Evolutionary conservation across 2,888 invertebrate species (phyloP).

Genomic region (Rhamphomyia laevipes): DNA sequence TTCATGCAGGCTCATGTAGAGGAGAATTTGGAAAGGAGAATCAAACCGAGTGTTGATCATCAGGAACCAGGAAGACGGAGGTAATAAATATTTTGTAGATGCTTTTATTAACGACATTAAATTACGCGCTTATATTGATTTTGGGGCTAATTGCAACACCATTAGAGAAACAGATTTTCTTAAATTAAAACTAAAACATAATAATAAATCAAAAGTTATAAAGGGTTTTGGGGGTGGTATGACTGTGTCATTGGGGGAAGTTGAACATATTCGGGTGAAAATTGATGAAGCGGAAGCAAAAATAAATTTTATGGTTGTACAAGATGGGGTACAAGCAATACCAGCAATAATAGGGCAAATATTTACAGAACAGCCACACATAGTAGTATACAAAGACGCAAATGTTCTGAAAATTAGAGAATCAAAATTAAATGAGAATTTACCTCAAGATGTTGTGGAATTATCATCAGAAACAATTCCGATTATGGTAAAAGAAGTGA

Average conservation of each 20-base stretch:
- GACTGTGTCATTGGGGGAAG: neutral
- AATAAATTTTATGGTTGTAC: conserved; percentile 5
- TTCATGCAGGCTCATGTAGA: too few species aligned
- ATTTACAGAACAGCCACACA: conserved; percentile 6
- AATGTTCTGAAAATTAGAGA: neutral
- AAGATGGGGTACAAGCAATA: conserved; percentile 6
- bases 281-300: conserved; percentile 7
- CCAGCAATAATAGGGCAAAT: conserved; percentile 8
- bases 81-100: conserved; percentile 8
- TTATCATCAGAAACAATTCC: neutral
- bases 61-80: neutral
- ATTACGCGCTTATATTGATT: conserved; percentile 8
- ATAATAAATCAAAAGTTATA: neutral
- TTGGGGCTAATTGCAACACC: conserved; percentile 4
- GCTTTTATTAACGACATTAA: conserved; percentile 1
- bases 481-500: neutral
- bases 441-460: neutral
- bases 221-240: conserved; percentile 9
- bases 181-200: neutral
- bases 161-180: conserved; percentile 1
- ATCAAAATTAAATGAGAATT: neutral
- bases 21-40: too few species aligned
- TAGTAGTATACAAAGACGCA: conserved; percentile 5
- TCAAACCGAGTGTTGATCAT: conserved; percentile 1
- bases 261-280: conserved; percentile 1